Conservation (phyloP, 2,797 vertebrate species). For the Hoplostethus mediterraneus region DNA sequence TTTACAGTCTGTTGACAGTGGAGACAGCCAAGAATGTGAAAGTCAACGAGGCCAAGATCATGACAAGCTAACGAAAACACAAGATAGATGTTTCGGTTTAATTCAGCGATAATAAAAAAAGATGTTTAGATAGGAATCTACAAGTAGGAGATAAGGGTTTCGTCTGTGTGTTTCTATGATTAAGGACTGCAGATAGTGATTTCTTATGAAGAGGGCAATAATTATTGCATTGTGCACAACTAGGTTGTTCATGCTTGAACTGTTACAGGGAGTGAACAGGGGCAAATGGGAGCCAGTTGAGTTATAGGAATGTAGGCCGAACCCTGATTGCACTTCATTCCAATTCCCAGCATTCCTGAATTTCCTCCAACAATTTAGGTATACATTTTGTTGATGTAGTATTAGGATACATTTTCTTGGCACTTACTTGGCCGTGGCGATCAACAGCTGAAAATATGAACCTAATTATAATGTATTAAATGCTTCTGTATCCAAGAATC, state of each 20-base stretch:
- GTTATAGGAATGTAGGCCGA: conserved; percentile 6
- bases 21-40: neutral
- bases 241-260: neutral
- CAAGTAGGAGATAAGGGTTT: neutral
- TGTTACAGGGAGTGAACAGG: conserved; percentile 3
- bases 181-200: neutral
- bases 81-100: neutral
- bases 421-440: neutral
- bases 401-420: neutral
- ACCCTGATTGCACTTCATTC: neutral
- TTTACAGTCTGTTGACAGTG: neutral
- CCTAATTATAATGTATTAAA: conserved; percentile 12
- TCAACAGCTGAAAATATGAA: neutral
- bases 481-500: neutral
- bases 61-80: neutral
- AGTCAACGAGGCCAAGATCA: neutral
- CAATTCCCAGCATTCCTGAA: conserved; percentile 22
- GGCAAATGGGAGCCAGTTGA: neutral
- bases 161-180: neutral
- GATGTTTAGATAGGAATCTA: conserved; percentile 1
- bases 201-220: neutral
- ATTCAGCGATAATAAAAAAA: conserved; percentile 9
- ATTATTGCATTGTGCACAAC: neutral
- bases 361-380: neutral
- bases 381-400: neutral